phyloP scores from a whole-genome alignment of 2,888 invertebrate genomes.

The Cepaea hortensis region DNA sequence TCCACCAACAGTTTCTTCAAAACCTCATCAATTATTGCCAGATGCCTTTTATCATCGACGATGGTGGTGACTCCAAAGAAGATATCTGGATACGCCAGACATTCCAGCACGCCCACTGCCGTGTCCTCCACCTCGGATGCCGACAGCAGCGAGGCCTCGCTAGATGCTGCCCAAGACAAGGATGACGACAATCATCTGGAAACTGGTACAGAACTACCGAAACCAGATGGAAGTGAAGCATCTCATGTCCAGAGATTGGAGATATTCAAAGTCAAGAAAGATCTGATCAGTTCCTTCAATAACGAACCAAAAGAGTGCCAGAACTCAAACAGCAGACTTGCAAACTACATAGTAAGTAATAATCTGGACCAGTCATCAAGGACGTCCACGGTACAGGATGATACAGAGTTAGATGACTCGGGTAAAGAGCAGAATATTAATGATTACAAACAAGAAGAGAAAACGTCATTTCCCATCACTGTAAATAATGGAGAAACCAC shows the following conservation, averaged over 20 bases:
- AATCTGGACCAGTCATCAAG: not conserved
- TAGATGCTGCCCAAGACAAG: not conserved
- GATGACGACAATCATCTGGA: not conserved
- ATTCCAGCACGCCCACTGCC: slow-evolving; percentile 3
- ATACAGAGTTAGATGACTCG: not conserved
- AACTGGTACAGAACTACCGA: not conserved
- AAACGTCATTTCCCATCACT: not conserved
- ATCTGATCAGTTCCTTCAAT: slow-evolving; percentile 9
- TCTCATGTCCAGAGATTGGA: not conserved
- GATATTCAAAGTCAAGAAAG: not conserved
- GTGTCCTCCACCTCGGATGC: slow-evolving; percentile 39
- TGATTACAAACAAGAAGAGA: not conserved
- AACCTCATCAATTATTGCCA: slow-evolving; percentile 32
- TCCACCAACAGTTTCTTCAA: not conserved
- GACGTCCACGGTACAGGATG: not conserved
- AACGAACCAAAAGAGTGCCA: not conserved
- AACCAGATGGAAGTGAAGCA: not conserved
- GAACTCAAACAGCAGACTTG: not conserved
- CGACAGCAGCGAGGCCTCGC: not conserved
- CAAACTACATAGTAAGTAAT: not conserved
- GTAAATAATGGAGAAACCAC: not conserved
- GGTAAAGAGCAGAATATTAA: not conserved
- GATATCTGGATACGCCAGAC: not conserved
- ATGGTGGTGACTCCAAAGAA: not conserved
- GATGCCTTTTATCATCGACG: slow-evolving; percentile 20